A percentile compares a stretch with the other conserved stretches of the same genome.
Conservation (phyloP, 2,797 vertebrate species). For the Sphenodon punctatus region DNA sequence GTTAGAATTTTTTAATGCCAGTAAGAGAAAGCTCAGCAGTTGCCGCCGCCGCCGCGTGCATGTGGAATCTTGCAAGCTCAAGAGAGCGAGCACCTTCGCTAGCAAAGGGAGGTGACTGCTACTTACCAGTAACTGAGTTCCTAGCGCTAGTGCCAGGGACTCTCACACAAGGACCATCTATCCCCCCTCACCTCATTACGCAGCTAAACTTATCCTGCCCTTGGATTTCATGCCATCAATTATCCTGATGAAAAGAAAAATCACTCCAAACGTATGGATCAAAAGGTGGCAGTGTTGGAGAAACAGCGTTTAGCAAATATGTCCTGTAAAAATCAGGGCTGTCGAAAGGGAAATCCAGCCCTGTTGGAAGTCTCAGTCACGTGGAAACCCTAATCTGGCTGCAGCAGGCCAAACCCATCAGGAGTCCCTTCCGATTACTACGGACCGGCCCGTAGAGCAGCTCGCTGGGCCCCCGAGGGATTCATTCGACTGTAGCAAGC, state of each 20-base stretch:
- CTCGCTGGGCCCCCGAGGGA: not conserved
- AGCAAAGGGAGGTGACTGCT: accelerated
- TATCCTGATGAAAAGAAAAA: not conserved
- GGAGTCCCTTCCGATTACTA: not conserved
- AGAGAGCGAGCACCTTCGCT: accelerated
- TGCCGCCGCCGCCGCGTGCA: not conserved
- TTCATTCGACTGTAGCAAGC: not conserved
- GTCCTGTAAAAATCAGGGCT: not conserved
- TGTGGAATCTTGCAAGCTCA: not conserved
- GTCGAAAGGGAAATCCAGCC: not conserved
- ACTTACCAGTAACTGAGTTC: no score
- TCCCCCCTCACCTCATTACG: no score
- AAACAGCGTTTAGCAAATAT: not conserved
- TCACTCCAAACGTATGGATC: not conserved
- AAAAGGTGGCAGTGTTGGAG: not conserved
- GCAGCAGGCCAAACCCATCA: not conserved
- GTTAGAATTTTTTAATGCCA: no score
- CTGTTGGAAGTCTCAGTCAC: not conserved
- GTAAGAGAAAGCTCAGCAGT: not conserved
- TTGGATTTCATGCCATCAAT: not conserved
- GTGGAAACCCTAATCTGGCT: not conserved
- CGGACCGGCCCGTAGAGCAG: not conserved
- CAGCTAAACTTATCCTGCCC: no score
- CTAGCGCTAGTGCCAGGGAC: no score
- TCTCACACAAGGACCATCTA: no score